Evolutionary conservation across 2,797 vertebrate species (phyloP).

Genomic region (Falco naumanni): DNA sequence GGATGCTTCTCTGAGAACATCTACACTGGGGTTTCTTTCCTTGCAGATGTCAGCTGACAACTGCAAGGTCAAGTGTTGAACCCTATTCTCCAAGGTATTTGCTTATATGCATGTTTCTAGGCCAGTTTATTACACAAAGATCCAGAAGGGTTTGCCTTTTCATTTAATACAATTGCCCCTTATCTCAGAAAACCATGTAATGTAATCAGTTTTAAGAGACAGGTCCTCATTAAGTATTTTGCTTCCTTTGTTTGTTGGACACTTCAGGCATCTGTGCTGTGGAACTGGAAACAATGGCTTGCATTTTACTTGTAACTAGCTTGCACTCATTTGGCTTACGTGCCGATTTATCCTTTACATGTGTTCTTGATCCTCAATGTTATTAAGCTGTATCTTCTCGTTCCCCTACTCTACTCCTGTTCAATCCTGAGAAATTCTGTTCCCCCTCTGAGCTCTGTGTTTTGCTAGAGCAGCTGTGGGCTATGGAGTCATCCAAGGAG

Average conservation of each 20-base stretch:
- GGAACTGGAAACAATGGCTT: not conserved
- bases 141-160: not conserved
- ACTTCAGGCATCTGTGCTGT: not conserved
- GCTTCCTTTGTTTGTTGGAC: not conserved
- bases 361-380: not conserved
- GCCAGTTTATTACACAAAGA: not conserved
- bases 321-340: not conserved
- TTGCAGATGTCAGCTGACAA: not conserved
- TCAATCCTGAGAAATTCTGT: not conserved
- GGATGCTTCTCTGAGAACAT: not conserved
- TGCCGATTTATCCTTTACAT: not conserved
- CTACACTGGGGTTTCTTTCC: not conserved
- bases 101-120: not conserved
- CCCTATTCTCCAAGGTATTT: not conserved
- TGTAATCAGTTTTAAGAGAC: not conserved
- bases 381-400: not conserved
- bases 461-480: not conserved
- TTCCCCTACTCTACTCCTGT: fast-evolving
- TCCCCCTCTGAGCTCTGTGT: not conserved
- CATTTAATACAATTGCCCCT: not conserved
- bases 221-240: not conserved
- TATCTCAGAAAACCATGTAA: not conserved
- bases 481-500: not conserved
- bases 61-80: not conserved
- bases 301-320: not conserved